Conservation (phyloP, 2,888 invertebrate species). For the Omphaloscelis lunosa region DNA sequence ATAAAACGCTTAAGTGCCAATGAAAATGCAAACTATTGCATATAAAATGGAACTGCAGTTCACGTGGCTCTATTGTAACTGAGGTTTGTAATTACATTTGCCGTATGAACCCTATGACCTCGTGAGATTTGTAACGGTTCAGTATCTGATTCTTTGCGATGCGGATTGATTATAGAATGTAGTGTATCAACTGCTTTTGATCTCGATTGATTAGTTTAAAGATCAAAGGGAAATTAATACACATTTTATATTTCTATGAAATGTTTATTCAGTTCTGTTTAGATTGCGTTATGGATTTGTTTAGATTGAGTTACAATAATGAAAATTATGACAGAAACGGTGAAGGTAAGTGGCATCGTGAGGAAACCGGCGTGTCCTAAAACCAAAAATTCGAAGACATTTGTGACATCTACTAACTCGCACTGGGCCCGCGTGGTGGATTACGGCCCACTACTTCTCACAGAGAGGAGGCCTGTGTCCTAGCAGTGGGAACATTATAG, state of each 20-base stretch:
- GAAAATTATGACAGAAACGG: no score
- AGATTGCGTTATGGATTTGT: background rate
- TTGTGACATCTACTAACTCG: no score
- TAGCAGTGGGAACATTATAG: no score
- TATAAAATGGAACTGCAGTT: slow-evolving; percentile 15
- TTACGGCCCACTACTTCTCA: no score
- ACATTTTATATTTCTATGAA: background rate
- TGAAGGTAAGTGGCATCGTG: no score
- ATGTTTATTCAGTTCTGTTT: background rate
- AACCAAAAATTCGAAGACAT: no score
- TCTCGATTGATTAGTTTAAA: background rate
- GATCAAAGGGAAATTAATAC: slow-evolving; percentile 8
- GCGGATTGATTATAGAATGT: slow-evolving; percentile 14
- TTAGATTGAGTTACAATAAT: background rate
- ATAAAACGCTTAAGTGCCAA: slow-evolving; percentile 26
- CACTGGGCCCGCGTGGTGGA: no score
- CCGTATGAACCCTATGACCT: slow-evolving; percentile 50
- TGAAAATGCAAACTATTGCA: slow-evolving; percentile 20
- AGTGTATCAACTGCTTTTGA: slow-evolving; percentile 15
- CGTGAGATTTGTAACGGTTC: slow-evolving; percentile 40
- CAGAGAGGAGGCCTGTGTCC: no score
- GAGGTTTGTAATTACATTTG: slow-evolving; percentile 18
- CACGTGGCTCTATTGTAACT: background rate
- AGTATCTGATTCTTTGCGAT: slow-evolving; percentile 18
- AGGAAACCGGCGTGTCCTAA: no score